Evolutionary conservation across 2,113 vertebrate species (phyloP), one percentile per base, ranked within the genome.

Genomic region (Myiozetetes cayanensis): DNA sequence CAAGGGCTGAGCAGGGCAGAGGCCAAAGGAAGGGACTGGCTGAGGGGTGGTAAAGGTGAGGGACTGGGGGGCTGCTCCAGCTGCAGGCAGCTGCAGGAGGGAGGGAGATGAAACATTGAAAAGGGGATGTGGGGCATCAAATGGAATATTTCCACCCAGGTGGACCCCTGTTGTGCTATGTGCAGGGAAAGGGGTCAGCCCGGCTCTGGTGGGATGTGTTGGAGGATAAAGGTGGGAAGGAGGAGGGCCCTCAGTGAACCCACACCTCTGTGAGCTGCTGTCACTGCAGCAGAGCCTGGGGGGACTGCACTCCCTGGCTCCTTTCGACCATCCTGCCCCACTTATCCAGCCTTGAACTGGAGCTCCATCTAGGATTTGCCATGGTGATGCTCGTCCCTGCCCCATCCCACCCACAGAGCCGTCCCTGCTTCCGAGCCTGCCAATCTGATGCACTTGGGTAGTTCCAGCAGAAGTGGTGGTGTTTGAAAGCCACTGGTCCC

Each of bases 321-420:
- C 63, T 53, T 27, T 1, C 2, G 28, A 14, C 5, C 25, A 21
- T 49, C 2, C 7, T 33, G 22, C 39, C 44, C 70, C 46, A 13
- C 37, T 41, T 20, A 28, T 9, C 52, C 84, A 37, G 30, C 79
- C 63, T 44, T 27, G 41, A 41, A 8, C 0, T 9, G 13, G 9
- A 41, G 6, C 17, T 53, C 21, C 5, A 1, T 44, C 31, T 59
- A 46, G 14, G 74, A 7, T 27, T 33, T 12, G 9, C 56, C 24
- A 4, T 0, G 0, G 6, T 22, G 73, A 44, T 0, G 1, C 59
- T 61, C 1, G 0, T 37, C 22, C 37, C 35, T 25, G 12, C 31
- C 43, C 77, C 0, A 0, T 35, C 43, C 39, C 81, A 27, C 17
- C 35, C 63, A 3, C 2, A 1, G 24, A 56, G 52, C 28, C 1